These are phyloP conservation scores for Phylloscopus whistleri DNA, from an alignment of 2,113 vertebrate genomes.

Conservation along the genomic window DNA sequence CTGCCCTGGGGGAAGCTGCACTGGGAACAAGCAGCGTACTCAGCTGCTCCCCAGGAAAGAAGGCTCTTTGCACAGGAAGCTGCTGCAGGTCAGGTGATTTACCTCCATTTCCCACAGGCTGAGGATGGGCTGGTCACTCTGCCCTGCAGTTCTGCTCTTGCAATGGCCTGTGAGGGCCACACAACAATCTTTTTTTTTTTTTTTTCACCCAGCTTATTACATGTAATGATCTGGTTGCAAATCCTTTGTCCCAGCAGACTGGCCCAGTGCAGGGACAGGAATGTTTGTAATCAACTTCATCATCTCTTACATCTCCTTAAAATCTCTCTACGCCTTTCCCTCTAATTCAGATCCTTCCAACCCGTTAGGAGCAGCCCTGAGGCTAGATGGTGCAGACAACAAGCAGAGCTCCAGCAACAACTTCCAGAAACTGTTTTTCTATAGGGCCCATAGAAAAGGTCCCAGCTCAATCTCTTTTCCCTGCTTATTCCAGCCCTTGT, in stretches of 20 bases:
- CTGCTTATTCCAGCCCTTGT: background rate
- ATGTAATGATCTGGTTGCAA: background rate
- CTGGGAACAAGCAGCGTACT: background rate
- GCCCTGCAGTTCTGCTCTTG: background rate
- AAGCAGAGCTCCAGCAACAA: background rate
- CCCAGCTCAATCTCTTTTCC: background rate
- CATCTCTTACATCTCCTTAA: background rate
- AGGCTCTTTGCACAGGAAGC: background rate
- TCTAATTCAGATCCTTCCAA: background rate
- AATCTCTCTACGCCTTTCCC: accelerated
- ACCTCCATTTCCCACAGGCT: background rate
- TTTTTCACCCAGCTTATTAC: background rate
- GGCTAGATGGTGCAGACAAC: background rate
- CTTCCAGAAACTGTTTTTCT: background rate
- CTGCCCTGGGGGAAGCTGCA: background rate
- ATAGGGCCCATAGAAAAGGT: background rate
- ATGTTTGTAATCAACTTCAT: background rate
- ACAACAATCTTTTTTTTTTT: background rate
- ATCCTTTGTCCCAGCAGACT: background rate
- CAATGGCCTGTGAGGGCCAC: accelerated
- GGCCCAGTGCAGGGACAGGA: background rate
- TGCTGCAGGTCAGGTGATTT: background rate
- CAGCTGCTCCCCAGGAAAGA: background rate
- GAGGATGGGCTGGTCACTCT: background rate
- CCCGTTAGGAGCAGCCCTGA: background rate